phyloP scores from a whole-genome alignment of 1,140 invertebrate genomes.

The Scaptomyza hsui region DNA sequence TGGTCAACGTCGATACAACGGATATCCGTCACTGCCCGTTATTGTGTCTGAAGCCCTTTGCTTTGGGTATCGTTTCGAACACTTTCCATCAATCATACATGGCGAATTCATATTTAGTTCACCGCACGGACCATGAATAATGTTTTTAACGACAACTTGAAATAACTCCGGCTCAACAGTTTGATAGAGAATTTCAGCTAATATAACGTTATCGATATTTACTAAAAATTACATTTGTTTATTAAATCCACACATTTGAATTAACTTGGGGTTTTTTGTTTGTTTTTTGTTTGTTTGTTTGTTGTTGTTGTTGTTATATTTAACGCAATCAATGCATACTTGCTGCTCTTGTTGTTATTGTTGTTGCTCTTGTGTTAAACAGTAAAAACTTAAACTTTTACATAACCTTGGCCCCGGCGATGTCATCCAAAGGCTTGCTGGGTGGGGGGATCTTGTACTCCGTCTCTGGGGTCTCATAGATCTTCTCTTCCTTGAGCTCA shows the following conservation, averaged over 20 bases:
- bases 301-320: conserved; percentile 63
- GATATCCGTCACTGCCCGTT: too few species aligned
- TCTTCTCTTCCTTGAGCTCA: conserved; percentile 95
- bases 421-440: conserved; percentile 75
- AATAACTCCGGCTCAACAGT: too few species aligned
- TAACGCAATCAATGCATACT: conserved; percentile 53
- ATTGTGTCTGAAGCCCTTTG: too few species aligned
- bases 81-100: too few species aligned
- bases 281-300: conserved; percentile 55
- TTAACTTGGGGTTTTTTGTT: conserved; percentile 52
- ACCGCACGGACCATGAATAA: too few species aligned
- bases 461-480: conserved; percentile 84
- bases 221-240: conserved; percentile 57
- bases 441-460: conserved; percentile 84
- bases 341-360: conserved; percentile 48
- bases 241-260: conserved; percentile 56
- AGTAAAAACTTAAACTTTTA: conserved; percentile 79
- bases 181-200: too few species aligned
- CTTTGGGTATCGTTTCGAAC: too few species aligned
- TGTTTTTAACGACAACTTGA: too few species aligned
- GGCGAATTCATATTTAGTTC: too few species aligned
- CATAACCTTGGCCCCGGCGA: conserved; percentile 77
- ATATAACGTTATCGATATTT: too few species aligned
- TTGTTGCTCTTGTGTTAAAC: conserved; percentile 56
- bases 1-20: too few species aligned